Percentiles rank a stretch among this genome's conserved stretches.
Conservation (phyloP, 2,888 invertebrate genomes). For the Athrips mouffetella region DNA sequence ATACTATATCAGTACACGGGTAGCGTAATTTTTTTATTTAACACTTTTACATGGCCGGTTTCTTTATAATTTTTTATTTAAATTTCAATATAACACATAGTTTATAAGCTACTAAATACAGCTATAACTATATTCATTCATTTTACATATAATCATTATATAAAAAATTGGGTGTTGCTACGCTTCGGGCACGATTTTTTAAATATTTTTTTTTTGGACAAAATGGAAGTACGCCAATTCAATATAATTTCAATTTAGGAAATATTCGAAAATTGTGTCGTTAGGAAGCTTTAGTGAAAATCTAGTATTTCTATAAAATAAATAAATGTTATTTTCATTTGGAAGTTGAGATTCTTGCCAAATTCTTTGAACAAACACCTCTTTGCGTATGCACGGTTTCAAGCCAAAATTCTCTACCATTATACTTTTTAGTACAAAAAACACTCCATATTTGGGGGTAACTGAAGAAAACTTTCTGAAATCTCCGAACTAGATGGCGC, state of each 20-base stretch:
- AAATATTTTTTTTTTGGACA: slow-evolving; percentile 1
- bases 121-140: slow-evolving; percentile 39
- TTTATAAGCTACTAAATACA: slow-evolving; percentile 53
- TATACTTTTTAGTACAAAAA: neutral
- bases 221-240: slow-evolving; percentile 5
- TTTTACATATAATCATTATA: slow-evolving; percentile 27
- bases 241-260: neutral
- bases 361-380: neutral
- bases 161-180: slow-evolving; percentile 33
- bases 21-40: slow-evolving; percentile 30
- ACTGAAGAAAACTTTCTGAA: no score
- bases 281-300: slow-evolving; percentile 23
- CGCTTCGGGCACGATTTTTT: neutral
- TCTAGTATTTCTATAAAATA: slow-evolving; percentile 24
- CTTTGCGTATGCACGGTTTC: neutral
- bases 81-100: slow-evolving; percentile 38
- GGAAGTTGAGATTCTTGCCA: neutral
- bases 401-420: neutral
- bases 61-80: slow-evolving; percentile 48
- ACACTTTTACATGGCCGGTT: slow-evolving; percentile 68
- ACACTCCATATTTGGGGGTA: no score
- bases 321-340: slow-evolving; percentile 11
- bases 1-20: slow-evolving; percentile 45
- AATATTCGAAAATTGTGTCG: slow-evolving; percentile 5
- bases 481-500: no score